A percentile compares a stretch with the other conserved stretches of the same genome.
These are phyloP conservation scores for Agonopterix arenella DNA, from an alignment of 2,888 invertebrate species.

Conservation along the genomic window DNA sequence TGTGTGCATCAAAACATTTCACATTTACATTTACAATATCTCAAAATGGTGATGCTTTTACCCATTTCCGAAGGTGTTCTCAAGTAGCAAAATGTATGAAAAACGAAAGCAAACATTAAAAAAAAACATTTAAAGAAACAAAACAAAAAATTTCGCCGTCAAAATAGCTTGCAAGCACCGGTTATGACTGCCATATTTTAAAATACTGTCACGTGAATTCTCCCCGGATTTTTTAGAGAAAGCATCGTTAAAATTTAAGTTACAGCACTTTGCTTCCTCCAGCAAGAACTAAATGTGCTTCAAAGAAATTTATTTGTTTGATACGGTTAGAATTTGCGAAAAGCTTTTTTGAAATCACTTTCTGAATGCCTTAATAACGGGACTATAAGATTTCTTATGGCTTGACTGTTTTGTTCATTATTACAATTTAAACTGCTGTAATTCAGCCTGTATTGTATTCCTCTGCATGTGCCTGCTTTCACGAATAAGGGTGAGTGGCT, in stretches of 20 bases:
- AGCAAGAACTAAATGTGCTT: slow-evolving; percentile 2
- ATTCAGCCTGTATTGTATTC: no score
- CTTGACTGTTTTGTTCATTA: no score
- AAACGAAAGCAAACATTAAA: background rate
- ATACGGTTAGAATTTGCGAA: background rate
- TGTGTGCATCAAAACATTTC: no score
- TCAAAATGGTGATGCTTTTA: no score
- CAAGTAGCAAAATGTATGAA: no score
- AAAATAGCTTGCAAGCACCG: slow-evolving; percentile 5
- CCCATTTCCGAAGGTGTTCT: no score
- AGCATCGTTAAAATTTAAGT: slow-evolving; percentile 13
- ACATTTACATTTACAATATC: no score
- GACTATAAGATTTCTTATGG: no score
- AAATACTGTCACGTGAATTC: slow-evolving; percentile 9
- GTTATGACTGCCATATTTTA: slow-evolving; percentile 11
- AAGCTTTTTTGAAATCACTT: background rate
- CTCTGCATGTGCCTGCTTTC: no score
- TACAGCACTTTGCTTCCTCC: slow-evolving; percentile 8
- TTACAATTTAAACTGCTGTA: no score
- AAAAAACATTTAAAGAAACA: background rate
- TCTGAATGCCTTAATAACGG: background rate
- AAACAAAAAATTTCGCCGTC: background rate
- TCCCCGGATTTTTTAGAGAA: slow-evolving; percentile 6
- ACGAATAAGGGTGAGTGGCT: no score
- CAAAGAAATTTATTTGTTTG: slow-evolving; percentile 1